Base-by-base conservation (phyloP, 37 sponge, comb jelly and placozoan genomes). In the Ianthella basta region DNA sequence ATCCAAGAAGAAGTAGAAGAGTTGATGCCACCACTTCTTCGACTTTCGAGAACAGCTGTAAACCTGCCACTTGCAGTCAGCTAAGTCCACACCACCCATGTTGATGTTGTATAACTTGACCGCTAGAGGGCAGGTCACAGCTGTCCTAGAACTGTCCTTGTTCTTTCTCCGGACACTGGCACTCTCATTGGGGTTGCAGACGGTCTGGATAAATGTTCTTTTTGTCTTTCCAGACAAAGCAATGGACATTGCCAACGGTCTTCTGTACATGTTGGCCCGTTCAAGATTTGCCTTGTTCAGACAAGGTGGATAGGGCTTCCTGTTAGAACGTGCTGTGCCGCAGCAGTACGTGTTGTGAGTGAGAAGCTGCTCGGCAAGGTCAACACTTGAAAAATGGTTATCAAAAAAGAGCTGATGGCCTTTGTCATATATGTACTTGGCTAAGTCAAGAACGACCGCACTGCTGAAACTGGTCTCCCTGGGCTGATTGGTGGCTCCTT, bases 1-100 rank as follows among this genome's bases (percentile, higher is more conserved):
- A 10, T 70, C 72, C 72, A 29, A 70, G 72, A 70, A 70, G 72
- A 70, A 70, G 29, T 70, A 33, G 72, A 70, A 70, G 5, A 70
- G 36, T 34, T 33, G 33, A 35, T 70, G 72, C 72, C 72, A 70
- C 72, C 72, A 70, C 72, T 70, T 70, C 12, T 70, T 70, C 34
- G 72, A 70, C 37, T 70, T 70, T 12, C 72, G 37, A 34, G 72
- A 70, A 34, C 72, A 70, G 12, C 36, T 70, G 33, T 34, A 70
- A 3, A 70, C 72, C 64, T 61, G 64, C 64, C 13, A 12, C 29
- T 61, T 61, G 29, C 64, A 3, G 10, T 61, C 29, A 61, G 64
- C 64, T 27, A 61, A 3, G 64, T 61, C 64, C 64, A 61, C 64
- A 61, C 64, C 64, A 13, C 64, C 64, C 64, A 61, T 61, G 10